Percentiles rank a stretch among this genome's conserved stretches.
These are phyloP conservation scores for Rutilus rutilus DNA, from an alignment of 2,113 vertebrate species.

Conservation along the genomic window DNA sequence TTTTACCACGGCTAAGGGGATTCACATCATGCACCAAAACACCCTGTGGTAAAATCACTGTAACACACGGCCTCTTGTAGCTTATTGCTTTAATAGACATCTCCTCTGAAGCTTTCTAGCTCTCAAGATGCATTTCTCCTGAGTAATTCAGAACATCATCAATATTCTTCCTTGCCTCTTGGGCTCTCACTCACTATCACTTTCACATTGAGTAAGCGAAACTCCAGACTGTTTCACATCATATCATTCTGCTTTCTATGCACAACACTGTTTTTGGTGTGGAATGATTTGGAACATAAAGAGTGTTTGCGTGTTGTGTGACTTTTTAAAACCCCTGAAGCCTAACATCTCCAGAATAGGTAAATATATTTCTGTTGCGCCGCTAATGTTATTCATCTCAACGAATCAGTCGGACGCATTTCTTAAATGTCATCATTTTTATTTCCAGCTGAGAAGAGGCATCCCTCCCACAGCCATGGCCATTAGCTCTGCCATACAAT, in stretches of 20 bases:
- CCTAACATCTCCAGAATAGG: slow-evolving; percentile 38
- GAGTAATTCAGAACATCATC: slow-evolving; percentile 29
- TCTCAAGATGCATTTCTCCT: slow-evolving; percentile 14
- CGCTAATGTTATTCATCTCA: slow-evolving; percentile 41
- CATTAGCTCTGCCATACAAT: slow-evolving; percentile 57
- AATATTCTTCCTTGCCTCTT: background rate
- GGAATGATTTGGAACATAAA: slow-evolving; percentile 27
- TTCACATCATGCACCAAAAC: background rate
- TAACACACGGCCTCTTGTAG: background rate
- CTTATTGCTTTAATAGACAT: slow-evolving; percentile 17
- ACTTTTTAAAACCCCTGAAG: slow-evolving; percentile 49
- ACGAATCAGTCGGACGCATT: slow-evolving; percentile 38
- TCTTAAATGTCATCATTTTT: slow-evolving; percentile 54
- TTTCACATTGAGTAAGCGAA: background rate
- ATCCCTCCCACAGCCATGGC: slow-evolving; percentile 35
- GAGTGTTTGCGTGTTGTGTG: slow-evolving; percentile 10
- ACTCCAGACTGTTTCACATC: slow-evolving; percentile 31
- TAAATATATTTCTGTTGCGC: slow-evolving; percentile 43
- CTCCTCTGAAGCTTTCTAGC: slow-evolving; percentile 16
- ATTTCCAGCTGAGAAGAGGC: slow-evolving; percentile 49
- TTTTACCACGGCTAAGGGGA: background rate
- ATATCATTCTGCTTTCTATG: slow-evolving; percentile 29
- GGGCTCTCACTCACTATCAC: background rate
- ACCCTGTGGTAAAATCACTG: background rate
- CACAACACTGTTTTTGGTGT: slow-evolving; percentile 28